Conservation (phyloP, 2,113 vertebrate species). For the Pygoscelis adeliae region DNA sequence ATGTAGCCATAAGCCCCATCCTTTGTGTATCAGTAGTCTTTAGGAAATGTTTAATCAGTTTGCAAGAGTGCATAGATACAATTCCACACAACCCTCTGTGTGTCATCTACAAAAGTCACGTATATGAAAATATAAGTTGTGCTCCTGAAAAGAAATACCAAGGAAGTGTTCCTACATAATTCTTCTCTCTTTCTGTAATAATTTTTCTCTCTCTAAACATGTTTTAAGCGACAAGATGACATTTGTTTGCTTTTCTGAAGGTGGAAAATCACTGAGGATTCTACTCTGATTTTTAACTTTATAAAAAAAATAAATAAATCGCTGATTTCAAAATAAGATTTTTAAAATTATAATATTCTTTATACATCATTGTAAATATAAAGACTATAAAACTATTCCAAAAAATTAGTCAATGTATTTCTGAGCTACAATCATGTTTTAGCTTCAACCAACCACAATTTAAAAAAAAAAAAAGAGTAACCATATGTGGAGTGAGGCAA, state of each 20-base stretch:
- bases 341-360: neutral
- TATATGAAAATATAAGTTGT: neutral
- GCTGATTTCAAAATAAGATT: neutral
- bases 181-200: neutral
- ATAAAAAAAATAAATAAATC: neutral
- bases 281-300: neutral
- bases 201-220: neutral
- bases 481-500: neutral
- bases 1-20: neutral
- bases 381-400: neutral
- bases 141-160: neutral
- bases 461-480: neutral
- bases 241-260: neutral
- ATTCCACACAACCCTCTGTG: neutral
- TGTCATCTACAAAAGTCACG: neutral
- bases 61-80: neutral
- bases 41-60: conserved; percentile 3
- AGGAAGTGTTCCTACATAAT: neutral
- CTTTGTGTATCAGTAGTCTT: neutral
- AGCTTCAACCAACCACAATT: neutral
- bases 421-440: neutral
- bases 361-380: neutral
- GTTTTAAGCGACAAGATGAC: neutral
- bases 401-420: neutral
- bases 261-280: neutral